These are phyloP conservation scores for Sinelater perroti DNA, from an alignment of 2,888 invertebrate genomes.

Conservation along the genomic window DNA sequence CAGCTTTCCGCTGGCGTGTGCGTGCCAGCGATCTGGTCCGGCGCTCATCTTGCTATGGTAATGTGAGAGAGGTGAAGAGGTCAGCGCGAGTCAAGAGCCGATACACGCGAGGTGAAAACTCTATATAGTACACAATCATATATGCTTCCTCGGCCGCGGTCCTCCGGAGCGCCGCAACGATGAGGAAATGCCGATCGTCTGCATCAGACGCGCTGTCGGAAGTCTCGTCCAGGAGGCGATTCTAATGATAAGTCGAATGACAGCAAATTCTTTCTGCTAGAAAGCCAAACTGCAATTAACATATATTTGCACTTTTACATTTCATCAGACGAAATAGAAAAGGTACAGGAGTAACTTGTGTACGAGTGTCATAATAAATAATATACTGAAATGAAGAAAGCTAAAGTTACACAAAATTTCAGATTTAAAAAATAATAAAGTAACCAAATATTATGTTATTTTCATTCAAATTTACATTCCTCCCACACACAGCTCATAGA, in stretches of 20 bases:
- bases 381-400: no score
- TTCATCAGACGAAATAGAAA: no score
- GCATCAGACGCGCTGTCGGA: slow-evolving; percentile 24
- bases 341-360: no score
- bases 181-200: slow-evolving; percentile 21
- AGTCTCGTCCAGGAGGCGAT: slow-evolving; percentile 22
- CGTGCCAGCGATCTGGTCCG: slow-evolving; percentile 53
- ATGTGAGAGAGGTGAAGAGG: slow-evolving; percentile 62
- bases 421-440: no score
- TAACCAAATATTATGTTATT: no score
- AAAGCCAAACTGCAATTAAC: slow-evolving; percentile 7
- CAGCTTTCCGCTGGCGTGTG: slow-evolving; percentile 40
- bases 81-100: slow-evolving; percentile 60
- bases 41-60: slow-evolving; percentile 56
- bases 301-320: no score
- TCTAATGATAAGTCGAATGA: slow-evolving; percentile 13
- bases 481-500: no score
- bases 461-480: no score
- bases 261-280: slow-evolving; percentile 12
- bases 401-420: no score
- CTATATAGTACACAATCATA: slow-evolving; percentile 50
- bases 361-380: no score
- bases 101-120: slow-evolving; percentile 57
- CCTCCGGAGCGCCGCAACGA: slow-evolving; percentile 26
- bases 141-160: slow-evolving; percentile 37